Evolutionary conservation across 1,140 invertebrate species (phyloP).

Genomic region (Megalopta genalis): DNA sequence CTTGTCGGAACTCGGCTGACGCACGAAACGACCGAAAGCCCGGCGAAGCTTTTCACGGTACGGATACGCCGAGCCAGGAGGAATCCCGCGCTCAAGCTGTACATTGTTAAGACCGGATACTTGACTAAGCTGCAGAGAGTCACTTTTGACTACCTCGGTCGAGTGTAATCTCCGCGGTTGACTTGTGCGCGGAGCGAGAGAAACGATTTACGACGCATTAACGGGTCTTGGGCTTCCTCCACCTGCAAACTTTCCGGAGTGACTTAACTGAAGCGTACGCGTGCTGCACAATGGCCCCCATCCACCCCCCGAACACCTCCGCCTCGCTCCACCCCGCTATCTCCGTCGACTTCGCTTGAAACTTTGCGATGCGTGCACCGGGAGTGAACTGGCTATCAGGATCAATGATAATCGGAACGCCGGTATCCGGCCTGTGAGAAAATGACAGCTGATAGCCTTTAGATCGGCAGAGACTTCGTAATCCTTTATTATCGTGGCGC

Average conservation of each 20-base stretch:
- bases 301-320: neutral
- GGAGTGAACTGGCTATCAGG: constrained; percentile 14
- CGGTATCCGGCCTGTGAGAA: neutral
- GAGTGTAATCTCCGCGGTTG: constrained; percentile 53
- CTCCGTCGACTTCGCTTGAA: constrained; percentile 40
- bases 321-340: neutral
- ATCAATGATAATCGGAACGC: constrained; percentile 20
- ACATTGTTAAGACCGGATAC: constrained; percentile 54
- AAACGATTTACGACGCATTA: constrained; percentile 53
- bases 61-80: constrained; percentile 10
- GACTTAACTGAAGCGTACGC: constrained; percentile 48
- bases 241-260: constrained; percentile 47
- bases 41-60: constrained; percentile 23
- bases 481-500: neutral
- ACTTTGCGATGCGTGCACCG: constrained; percentile 21
- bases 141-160: constrained; percentile 54
- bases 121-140: constrained; percentile 51
- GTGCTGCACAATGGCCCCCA: neutral
- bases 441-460: neutral
- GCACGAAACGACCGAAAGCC: constrained; percentile 16
- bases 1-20: neutral
- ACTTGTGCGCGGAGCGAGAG: constrained; percentile 36
- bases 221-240: constrained; percentile 24
- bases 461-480: neutral
- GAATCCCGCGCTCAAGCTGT: constrained; percentile 13